Conservation (phyloP, 2,888 invertebrate genomes). For the Tiliacea citrago region DNA sequence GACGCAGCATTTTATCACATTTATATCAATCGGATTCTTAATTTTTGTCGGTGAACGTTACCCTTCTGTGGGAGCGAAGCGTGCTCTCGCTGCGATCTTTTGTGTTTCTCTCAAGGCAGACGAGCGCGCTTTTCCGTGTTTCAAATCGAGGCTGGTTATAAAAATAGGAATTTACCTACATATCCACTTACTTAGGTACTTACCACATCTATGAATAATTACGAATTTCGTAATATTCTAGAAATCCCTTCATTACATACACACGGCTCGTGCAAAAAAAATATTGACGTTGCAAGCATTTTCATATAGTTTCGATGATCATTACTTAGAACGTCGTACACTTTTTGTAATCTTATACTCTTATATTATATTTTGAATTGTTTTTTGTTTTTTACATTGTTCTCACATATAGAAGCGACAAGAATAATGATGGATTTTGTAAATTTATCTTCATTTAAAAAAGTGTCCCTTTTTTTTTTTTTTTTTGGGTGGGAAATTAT, state of each 20-base stretch:
- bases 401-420: no score
- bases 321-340: neutral
- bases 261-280: neutral
- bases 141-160: neutral
- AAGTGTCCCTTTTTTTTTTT: no score
- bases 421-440: no score
- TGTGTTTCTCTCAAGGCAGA: neutral
- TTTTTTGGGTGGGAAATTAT: no score
- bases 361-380: no score
- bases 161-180: conserved; percentile 1
- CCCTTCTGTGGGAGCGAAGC: neutral
- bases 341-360: no score
- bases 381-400: no score
- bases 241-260: neutral
- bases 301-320: neutral
- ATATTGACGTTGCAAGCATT: neutral
- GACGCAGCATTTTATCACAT: conserved; percentile 15
- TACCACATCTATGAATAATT: neutral
- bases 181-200: neutral
- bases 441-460: no score
- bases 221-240: neutral
- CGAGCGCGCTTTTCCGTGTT: conserved; percentile 15
- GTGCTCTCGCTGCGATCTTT: neutral
- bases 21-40: neutral
- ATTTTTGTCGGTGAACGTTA: conserved; percentile 4